Percentiles rank a stretch among this genome's conserved stretches.
Evolutionary conservation across 2,113 vertebrate genomes (phyloP).

Genomic region (Mionectes macconnelli): DNA sequence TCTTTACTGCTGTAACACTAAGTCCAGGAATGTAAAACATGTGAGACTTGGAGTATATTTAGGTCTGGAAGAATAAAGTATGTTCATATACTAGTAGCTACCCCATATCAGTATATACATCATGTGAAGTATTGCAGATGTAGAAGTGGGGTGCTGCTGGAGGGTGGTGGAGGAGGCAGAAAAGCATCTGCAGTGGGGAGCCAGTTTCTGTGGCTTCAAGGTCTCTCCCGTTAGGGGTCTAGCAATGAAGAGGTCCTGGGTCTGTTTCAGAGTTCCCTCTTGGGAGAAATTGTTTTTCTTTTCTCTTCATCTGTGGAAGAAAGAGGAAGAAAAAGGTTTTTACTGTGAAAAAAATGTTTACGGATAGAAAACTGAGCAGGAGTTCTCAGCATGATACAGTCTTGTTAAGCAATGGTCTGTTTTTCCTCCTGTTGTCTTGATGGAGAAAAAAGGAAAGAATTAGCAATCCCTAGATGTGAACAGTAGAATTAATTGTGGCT

Average conservation of each 20-base stretch:
- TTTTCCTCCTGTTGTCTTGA: background rate
- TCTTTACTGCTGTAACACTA: background rate
- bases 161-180: background rate
- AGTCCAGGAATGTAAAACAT: background rate
- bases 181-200: background rate
- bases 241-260: background rate
- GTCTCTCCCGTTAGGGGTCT: background rate
- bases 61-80: background rate
- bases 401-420: background rate
- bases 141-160: background rate
- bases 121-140: background rate
- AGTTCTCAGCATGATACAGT: background rate
- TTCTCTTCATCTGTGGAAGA: background rate
- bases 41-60: background rate
- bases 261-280: background rate
- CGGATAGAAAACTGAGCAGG: background rate
- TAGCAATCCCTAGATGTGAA: background rate
- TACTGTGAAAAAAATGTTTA: background rate
- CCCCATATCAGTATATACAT: background rate
- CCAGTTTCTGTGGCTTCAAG: background rate
- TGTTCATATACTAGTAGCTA: background rate
- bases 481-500: conserved; percentile 1
- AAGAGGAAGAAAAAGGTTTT: background rate
- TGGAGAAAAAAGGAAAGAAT: background rate
- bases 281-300: background rate